phyloP scores from a whole-genome alignment of 1,140 invertebrate species.

The Eriosoma lanigerum region DNA sequence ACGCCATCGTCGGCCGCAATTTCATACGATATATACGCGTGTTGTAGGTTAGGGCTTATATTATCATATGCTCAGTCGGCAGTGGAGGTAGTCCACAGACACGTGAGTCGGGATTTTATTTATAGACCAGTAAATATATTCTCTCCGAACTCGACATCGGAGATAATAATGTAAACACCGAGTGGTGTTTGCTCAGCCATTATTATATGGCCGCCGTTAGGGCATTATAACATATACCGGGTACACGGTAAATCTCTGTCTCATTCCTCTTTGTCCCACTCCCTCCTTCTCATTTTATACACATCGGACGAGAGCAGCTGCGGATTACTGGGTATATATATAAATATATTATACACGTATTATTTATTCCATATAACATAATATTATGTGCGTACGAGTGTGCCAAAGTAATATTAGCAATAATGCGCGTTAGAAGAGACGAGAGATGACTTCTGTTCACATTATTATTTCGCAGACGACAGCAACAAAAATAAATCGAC shows the following conservation, averaged over 20 bases:
- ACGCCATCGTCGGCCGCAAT: neutral
- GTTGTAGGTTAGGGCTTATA: neutral
- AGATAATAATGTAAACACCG: constrained; percentile 42
- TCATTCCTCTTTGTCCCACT: constrained; percentile 13
- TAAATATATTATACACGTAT: neutral
- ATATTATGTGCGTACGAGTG: neutral
- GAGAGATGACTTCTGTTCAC: neutral
- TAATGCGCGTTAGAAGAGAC: neutral
- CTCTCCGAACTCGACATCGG: constrained; percentile 10
- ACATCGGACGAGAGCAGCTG: neutral
- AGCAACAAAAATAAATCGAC: neutral
- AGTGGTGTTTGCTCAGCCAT: constrained; percentile 37
- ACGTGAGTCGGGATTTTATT: constrained; percentile 20
- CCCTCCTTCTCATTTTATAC: neutral
- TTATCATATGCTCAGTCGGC: neutral
- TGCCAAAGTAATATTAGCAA: neutral
- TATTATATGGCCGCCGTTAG: constrained; percentile 19
- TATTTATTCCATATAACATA: neutral
- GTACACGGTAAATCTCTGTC: constrained; percentile 27
- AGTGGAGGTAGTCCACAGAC: neutral
- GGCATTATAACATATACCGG: constrained; percentile 16
- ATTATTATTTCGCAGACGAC: neutral
- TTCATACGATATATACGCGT: neutral
- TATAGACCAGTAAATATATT: constrained; percentile 23
- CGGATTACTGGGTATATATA: constrained; percentile 2